Conservation (phyloP, 2,888 invertebrate genomes). For the Zaprionus obscuricornis region DNA sequence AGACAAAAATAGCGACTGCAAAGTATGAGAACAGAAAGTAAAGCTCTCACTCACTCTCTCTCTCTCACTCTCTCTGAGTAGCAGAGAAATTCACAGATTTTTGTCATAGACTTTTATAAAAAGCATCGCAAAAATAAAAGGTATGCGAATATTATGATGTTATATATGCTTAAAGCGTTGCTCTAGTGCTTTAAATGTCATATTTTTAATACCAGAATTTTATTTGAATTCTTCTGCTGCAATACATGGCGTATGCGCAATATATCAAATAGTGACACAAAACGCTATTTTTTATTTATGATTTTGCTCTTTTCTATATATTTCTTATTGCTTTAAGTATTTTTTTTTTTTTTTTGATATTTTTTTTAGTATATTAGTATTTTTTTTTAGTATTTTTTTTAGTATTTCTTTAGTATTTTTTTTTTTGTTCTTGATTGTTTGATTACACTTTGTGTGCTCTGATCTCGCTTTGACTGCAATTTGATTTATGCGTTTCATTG, state of each 20-base stretch:
- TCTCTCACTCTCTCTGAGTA: not conserved
- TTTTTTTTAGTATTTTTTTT: constrained; percentile 12
- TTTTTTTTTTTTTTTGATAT: not conserved
- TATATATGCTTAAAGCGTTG: no score
- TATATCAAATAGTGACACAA: constrained; percentile 24
- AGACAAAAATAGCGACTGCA: no score
- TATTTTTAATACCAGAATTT: no score
- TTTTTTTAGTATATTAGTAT: constrained; percentile 15
- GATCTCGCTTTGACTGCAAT: constrained; percentile 31
- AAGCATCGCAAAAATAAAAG: no score
- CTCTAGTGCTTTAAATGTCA: no score
- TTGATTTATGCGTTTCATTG: constrained; percentile 61
- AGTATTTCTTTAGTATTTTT: no score
- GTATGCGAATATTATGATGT: constrained; percentile 9
- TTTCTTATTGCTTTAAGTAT: constrained; percentile 20
- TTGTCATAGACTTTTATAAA: no score
- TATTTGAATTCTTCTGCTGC: no score
- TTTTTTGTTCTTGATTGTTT: not conserved
- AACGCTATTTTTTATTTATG: no score
- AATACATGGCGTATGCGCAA: constrained; percentile 40
- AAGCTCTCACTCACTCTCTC: not conserved
- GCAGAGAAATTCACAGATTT: no score
- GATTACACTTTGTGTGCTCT: not conserved
- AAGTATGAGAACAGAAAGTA: not conserved
- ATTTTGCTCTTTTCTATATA: no score